These are phyloP conservation scores for Zophobas morio DNA, from an alignment of 1,140 invertebrate genomes.

Conservation along the genomic window DNA sequence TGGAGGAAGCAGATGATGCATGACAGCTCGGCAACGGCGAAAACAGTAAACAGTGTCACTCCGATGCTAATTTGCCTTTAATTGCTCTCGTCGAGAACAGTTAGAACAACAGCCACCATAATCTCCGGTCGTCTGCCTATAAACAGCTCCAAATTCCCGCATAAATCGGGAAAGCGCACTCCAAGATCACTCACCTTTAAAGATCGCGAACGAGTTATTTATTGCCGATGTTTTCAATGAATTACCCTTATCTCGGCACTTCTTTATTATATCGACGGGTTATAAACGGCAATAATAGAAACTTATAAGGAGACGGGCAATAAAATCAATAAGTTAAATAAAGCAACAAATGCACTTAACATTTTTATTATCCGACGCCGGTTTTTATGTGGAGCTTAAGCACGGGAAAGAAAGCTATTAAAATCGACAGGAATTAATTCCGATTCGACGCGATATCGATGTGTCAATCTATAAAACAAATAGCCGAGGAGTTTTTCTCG, in stretches of 20 bases:
- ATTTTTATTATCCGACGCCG: slow-evolving; percentile 29
- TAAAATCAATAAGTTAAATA: slow-evolving; percentile 42
- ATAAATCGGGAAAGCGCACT: neutral
- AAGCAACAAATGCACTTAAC: slow-evolving; percentile 39
- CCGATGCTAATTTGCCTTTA: too few relatives aligned
- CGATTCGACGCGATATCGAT: neutral
- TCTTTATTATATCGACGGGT: slow-evolving; percentile 38
- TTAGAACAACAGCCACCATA: too few relatives aligned
- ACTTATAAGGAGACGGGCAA: slow-evolving; percentile 42
- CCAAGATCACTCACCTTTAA: slow-evolving; percentile 23
- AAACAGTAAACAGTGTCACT: too few relatives aligned
- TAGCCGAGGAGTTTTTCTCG: slow-evolving; percentile 1
- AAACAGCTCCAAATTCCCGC: neutral
- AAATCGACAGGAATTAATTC: slow-evolving; percentile 28
- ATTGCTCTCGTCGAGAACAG: too few relatives aligned
- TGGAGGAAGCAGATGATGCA: too few relatives aligned
- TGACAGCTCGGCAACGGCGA: too few relatives aligned
- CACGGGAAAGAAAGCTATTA: slow-evolving; percentile 39
- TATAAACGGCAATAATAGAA: slow-evolving; percentile 40
- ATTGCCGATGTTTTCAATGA: slow-evolving; percentile 34
- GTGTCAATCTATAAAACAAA: slow-evolving; percentile 29
- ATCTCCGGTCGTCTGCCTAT: too few relatives aligned
- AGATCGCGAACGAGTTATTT: slow-evolving; percentile 32
- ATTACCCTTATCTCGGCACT: slow-evolving; percentile 38
- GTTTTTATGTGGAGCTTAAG: slow-evolving; percentile 32